Base-by-base conservation (phyloP, 2,797 vertebrate genomes). In the Melopsittacus undulatus region DNA sequence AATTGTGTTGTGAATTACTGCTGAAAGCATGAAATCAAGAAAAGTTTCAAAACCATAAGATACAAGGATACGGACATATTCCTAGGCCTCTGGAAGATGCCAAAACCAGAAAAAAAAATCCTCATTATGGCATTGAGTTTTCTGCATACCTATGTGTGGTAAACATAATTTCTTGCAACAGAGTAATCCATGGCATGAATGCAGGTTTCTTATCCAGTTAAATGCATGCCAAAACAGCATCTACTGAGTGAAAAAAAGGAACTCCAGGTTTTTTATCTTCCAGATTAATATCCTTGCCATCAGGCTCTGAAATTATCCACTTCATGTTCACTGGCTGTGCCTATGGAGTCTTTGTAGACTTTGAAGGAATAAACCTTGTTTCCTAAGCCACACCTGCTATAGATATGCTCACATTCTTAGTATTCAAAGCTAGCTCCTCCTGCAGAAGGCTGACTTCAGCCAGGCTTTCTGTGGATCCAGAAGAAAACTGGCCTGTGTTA, bases 391-490 rank as follows among this genome's bases (percentile, higher is more conserved):
- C 51, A 26, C 6, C 22, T 61, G 34, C 9, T 63, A 26, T 43
- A 27, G 17, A 32, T 23, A 20, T 61, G 52, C 12, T 74, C 36
- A 30, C 15, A 10, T 45, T 61, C 45, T 38, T 26, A 49, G 32
- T 20, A 26, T 36, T 79, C 54, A 46, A 62, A 84, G 49, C 13
- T 10, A 30, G 29, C 11, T 43, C 7, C 10, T 67, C 20, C 45
- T 13, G 3, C 51, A 66, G 59, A 86, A 83, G 23, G 52, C 11
- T 80, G 54, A 26, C 42, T 82, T 91, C 26, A 80, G 61, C 7
- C 19, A 12, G 0, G 0, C 4, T 30, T 10, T 42, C 26, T 5
- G 1, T 14, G 38, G 32, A 46, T 22, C 3, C 29, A 73, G 30
- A 64, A 51, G 48, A 89, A 80, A 89, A 61, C 4, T 16, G 62